These are phyloP conservation scores for Tiphia femorata DNA, from an alignment of 2,888 invertebrate genomes.

Conservation along the genomic window DNA sequence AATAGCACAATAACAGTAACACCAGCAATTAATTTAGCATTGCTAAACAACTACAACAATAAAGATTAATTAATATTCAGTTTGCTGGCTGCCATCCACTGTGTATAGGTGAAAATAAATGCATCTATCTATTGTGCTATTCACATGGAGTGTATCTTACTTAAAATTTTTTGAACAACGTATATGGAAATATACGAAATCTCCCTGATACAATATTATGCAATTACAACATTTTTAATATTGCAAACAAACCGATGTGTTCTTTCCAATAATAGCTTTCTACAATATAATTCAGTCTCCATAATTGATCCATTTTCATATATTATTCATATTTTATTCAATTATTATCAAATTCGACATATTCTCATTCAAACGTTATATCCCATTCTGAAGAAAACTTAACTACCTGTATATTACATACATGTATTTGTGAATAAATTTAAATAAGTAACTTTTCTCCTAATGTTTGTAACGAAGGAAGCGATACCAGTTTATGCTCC, in stretches of 20 bases:
- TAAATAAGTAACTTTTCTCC: too few species aligned
- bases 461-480: too few species aligned
- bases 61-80: slow-evolving; percentile 16
- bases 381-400: too few species aligned
- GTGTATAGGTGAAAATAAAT: slow-evolving; percentile 13
- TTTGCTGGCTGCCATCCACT: slow-evolving; percentile 19
- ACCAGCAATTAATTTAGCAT: slow-evolving; percentile 21
- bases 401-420: too few species aligned
- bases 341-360: background rate
- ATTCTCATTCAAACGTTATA: too few species aligned
- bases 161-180: background rate
- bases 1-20: slow-evolving; percentile 14
- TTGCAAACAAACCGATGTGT: slow-evolving; percentile 9
- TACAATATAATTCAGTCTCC: slow-evolving; percentile 17
- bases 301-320: slow-evolving; percentile 9
- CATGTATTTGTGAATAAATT: too few species aligned
- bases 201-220: background rate
- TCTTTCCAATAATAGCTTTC: slow-evolving; percentile 13
- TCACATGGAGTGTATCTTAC: slow-evolving; percentile 30
- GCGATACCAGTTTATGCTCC: slow-evolving; percentile 30
- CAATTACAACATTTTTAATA: slow-evolving; percentile 20
- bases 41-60: slow-evolving; percentile 14
- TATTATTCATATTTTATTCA: slow-evolving; percentile 12
- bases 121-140: slow-evolving; percentile 27
- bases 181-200: background rate